phyloP scores from a whole-genome alignment of 1,140 invertebrate species.

The Mycetomoellerius zeteki region DNA sequence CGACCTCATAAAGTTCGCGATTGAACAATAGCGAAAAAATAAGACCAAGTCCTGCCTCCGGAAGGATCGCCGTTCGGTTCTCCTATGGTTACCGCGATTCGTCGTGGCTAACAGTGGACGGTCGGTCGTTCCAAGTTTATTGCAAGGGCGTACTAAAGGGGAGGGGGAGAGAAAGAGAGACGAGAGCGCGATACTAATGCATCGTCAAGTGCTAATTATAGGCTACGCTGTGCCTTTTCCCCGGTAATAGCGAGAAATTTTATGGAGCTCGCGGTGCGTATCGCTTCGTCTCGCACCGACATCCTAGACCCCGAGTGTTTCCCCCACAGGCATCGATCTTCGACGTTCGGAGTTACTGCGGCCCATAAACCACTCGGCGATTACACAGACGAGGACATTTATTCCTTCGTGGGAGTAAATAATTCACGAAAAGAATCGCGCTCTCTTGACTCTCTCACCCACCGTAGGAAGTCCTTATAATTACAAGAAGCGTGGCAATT shows the following conservation, averaged over 20 bases:
- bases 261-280: slow-evolving; percentile 79
- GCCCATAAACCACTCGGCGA: slow-evolving; percentile 55
- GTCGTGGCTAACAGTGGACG: slow-evolving; percentile 57
- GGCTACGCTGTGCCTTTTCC: slow-evolving; percentile 76
- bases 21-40: slow-evolving; percentile 31
- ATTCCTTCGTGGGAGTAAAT: slow-evolving; percentile 50
- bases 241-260: slow-evolving; percentile 81
- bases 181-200: slow-evolving; percentile 80
- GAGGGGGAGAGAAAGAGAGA: not conserved
- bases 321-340: slow-evolving; percentile 57
- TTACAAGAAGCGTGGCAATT: slow-evolving; percentile 32
- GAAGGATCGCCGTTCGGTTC: slow-evolving; percentile 34
- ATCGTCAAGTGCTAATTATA: slow-evolving; percentile 86
- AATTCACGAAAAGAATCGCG: slow-evolving; percentile 50
- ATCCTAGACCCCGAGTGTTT: slow-evolving; percentile 37
- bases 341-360: slow-evolving; percentile 43
- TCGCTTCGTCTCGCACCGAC: slow-evolving; percentile 67
- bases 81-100: slow-evolving; percentile 57
- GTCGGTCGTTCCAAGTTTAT: slow-evolving; percentile 81
- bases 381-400: slow-evolving; percentile 58
- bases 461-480: not conserved
- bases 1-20: slow-evolving; percentile 27
- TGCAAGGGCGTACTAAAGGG: slow-evolving; percentile 80
- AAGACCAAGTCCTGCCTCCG: slow-evolving; percentile 3
- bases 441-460: not conserved